A percentile compares a stretch with the other conserved stretches of the same genome.
phyloP scores from a whole-genome alignment of 2,797 vertebrate genomes.

The Pangasius larnaudii region DNA sequence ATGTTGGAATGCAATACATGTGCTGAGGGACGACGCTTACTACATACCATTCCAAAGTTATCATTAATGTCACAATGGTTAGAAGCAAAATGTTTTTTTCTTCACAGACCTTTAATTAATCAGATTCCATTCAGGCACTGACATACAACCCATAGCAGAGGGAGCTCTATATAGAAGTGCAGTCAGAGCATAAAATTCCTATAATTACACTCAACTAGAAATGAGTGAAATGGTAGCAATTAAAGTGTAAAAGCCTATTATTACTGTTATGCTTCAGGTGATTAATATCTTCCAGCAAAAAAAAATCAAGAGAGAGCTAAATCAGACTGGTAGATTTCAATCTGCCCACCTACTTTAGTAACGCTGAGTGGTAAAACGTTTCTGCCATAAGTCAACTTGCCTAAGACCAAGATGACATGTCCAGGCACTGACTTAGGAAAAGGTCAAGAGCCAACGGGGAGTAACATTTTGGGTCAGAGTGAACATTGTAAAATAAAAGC shows the following conservation, averaged over 20 bases:
- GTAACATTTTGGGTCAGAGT: neutral
- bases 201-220: slow-evolving; percentile 64
- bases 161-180: slow-evolving; percentile 21
- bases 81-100: slow-evolving; percentile 8
- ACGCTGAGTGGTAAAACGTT: neutral
- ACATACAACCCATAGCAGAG: slow-evolving; percentile 51
- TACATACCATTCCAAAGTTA: slow-evolving; percentile 43
- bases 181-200: slow-evolving; percentile 50
- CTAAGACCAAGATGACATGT: slow-evolving; percentile 4
- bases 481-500: neutral
- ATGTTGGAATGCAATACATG: neutral
- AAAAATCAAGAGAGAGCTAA: slow-evolving; percentile 24
- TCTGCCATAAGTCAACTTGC: slow-evolving; percentile 1
- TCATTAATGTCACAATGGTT: slow-evolving; percentile 55
- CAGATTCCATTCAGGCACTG: slow-evolving; percentile 66
- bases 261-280: slow-evolving; percentile 59
- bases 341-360: neutral
- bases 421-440: neutral
- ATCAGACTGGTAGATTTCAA: slow-evolving; percentile 7
- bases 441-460: neutral
- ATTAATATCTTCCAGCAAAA: slow-evolving; percentile 36
- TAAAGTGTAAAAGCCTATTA: slow-evolving; percentile 61
- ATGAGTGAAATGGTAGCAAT: slow-evolving; percentile 63
- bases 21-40: slow-evolving; percentile 28
- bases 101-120: slow-evolving; percentile 71